Base-by-base conservation (phyloP, 1,140 invertebrate genomes). In the Pachypsylla venusta region DNA sequence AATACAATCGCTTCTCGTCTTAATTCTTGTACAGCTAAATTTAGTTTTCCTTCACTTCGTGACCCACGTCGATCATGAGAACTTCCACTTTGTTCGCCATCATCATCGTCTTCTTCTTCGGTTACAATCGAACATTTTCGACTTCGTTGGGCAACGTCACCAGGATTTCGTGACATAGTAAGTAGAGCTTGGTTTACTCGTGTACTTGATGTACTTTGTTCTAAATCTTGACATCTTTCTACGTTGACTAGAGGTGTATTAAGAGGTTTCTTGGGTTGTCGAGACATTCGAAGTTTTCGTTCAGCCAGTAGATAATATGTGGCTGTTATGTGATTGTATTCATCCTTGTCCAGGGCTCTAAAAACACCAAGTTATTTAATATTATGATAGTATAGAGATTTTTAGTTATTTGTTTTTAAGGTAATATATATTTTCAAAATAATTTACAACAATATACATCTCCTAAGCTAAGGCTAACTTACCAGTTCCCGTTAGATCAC, bases 241-340 rank as follows among this genome's bases (percentile, higher is more conserved):
- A 55, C 10, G n/a, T n/a, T 55, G 24, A 55, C 54, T 55, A 55
- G 54, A 25, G 54, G 54, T n/a, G 54, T 14, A 28, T 10, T 22
- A n/a, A 48, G 42, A n/a, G 70, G 69, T 60, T 76, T 75, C 67
- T 86, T 82, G 63, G 83, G 79, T 22, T 81, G 71, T 4, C 42
- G 42, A 58, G 85, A 80, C 42, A 83, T 78, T 69, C 81, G 79
- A 22, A 96, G 74, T 71, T 93, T 91, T 60, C 93, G 75, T 75
- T 99, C 96, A 22, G 93, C 94, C 61, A 99, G 75, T 64, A 99
- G 75, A 75, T 93, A 99, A 75, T 98, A 99, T 25, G 95, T 99
- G 25, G 96, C 96, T 26, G 95, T 97, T 64, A 99, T 88, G 72
- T 98, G 92, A 74, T 96, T 95, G 74, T 99, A 99, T 68, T 93